Conservation (phyloP, 2,888 invertebrate species). For the Plebejus argus region DNA sequence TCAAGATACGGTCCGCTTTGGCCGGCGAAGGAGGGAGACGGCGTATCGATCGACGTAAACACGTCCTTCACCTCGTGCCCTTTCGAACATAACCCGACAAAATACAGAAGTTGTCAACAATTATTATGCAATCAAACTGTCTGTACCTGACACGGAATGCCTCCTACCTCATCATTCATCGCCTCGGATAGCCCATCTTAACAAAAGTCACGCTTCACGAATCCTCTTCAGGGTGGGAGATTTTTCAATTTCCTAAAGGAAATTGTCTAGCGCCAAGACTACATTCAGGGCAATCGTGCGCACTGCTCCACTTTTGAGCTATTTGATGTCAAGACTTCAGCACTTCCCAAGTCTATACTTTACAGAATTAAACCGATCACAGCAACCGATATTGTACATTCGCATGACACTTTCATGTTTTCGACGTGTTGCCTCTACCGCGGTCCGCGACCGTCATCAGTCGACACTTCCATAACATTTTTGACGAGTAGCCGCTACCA, state of each 20-base stretch:
- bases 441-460: no score
- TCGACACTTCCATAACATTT: background rate
- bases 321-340: background rate
- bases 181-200: background rate
- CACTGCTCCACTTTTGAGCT: background rate
- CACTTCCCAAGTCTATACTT: background rate
- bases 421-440: background rate
- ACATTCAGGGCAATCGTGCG: background rate
- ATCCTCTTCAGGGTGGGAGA: background rate
- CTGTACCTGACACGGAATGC: background rate
- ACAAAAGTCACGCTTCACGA: background rate
- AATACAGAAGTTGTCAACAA: conserved; percentile 47
- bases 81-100: conserved; percentile 56
- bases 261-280: background rate
- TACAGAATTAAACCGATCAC: background rate
- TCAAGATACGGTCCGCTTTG: background rate
- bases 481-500: background rate
- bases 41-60: conserved; percentile 68
- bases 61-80: conserved; percentile 77
- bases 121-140: conserved; percentile 13
- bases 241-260: background rate
- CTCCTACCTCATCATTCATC: background rate
- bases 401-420: background rate
- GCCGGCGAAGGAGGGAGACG: background rate
- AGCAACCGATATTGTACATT: background rate